Percentiles rank a stretch among this genome's conserved stretches.
These are phyloP conservation scores for Crotalus horridus DNA, from an alignment of 2,113 vertebrate species.

Conservation along the genomic window DNA sequence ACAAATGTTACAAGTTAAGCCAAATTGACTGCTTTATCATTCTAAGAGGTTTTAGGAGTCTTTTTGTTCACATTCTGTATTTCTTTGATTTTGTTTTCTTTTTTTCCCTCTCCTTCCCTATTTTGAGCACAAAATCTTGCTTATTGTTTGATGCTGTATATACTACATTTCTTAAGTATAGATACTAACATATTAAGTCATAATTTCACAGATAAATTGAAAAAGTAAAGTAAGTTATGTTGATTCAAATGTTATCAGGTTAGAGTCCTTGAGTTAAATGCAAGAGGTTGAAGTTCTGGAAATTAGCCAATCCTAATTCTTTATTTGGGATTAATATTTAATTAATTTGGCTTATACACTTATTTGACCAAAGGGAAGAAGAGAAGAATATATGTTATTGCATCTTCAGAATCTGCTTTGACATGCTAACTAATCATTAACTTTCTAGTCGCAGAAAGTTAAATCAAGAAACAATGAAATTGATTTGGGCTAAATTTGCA, in stretches of 20 bases:
- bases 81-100: neutral
- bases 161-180: neutral
- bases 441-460: neutral
- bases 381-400: neutral
- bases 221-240: neutral
- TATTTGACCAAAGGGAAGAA: conserved; percentile 8
- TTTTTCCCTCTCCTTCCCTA: neutral
- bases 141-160: conserved; percentile 10
- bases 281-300: conserved; percentile 11
- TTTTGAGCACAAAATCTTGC: neutral
- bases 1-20: neutral
- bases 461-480: neutral
- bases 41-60: neutral
- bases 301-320: neutral
- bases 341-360: conserved; percentile 10
- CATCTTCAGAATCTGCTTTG: conserved; percentile 15
- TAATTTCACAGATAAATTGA: neutral
- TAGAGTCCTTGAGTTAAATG: conserved; percentile 32
- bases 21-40: neutral
- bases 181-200: neutral
- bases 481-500: conserved; percentile 2
- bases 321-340: conserved; percentile 2
- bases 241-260: neutral
- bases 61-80: neutral
- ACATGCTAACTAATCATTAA: conserved; percentile 19